phyloP scores from a whole-genome alignment of 2,888 invertebrate genomes.

The Hyalella azteca region DNA sequence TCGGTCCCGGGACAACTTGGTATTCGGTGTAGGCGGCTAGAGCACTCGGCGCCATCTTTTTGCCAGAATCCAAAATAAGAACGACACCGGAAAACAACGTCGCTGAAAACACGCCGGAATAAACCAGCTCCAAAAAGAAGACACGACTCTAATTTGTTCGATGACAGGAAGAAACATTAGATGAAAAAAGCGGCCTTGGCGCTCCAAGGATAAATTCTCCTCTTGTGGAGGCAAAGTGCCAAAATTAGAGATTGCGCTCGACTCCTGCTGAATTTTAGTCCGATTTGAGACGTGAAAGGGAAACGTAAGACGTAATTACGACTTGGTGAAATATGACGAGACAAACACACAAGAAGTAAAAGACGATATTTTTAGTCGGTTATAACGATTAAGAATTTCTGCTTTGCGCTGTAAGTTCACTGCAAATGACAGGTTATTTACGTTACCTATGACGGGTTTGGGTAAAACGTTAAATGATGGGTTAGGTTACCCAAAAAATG shows the following conservation, averaged over 20 bases:
- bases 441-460: no score
- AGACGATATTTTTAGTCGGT: no score
- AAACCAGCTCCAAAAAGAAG: slow-evolving; percentile 32
- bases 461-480: no score
- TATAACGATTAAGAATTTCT: no score
- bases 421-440: no score
- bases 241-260: slow-evolving; percentile 5
- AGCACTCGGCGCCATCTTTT: slow-evolving; percentile 14
- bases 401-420: no score
- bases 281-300: neutral
- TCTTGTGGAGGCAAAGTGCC: slow-evolving; percentile 18
- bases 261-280: neutral
- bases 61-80: slow-evolving; percentile 8
- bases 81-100: slow-evolving; percentile 29
- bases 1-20: no score
- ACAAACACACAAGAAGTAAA: no score
- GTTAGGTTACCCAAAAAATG: no score
- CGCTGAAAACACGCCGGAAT: slow-evolving; percentile 34
- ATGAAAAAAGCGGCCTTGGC: slow-evolving; percentile 7
- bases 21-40: neutral
- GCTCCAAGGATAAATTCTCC: slow-evolving; percentile 1
- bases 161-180: slow-evolving; percentile 35
- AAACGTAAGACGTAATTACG: neutral
- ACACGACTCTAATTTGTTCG: slow-evolving; percentile 36
- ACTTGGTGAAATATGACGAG: no score